A percentile compares a stretch with the other conserved stretches of the same genome.
These are phyloP conservation scores for Spinus olivaceus DNA, from an alignment of 2,797 vertebrate genomes.

Conservation along the genomic window DNA sequence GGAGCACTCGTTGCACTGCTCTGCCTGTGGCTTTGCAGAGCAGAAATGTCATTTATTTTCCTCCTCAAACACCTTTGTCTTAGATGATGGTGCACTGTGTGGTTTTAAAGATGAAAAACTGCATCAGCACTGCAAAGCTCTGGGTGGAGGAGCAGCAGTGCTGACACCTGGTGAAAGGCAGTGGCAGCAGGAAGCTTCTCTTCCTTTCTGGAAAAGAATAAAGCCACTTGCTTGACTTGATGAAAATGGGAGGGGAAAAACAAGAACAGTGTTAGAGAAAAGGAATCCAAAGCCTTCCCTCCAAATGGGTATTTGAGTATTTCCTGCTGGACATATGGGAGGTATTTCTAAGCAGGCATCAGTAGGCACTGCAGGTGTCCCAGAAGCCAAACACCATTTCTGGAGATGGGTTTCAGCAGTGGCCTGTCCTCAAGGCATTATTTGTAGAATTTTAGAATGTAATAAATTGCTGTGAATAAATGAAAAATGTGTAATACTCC, in stretches of 20 bases:
- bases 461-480: background rate
- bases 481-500: slow-evolving; percentile 14
- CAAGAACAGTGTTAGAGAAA: background rate
- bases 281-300: slow-evolving; percentile 52
- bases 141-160: slow-evolving; percentile 25
- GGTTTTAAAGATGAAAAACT: background rate
- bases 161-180: slow-evolving; percentile 48
- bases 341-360: background rate
- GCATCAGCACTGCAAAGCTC: background rate
- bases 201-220: background rate
- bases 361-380: background rate
- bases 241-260: background rate
- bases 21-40: background rate
- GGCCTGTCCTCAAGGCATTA: background rate
- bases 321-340: background rate
- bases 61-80: background rate
- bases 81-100: background rate
- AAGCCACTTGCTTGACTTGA: background rate
- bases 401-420: background rate
- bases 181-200: background rate
- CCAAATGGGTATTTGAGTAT: slow-evolving; percentile 57
- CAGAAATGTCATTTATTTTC: background rate
- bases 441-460: background rate
- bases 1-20: accelerated
- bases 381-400: background rate